Evolutionary conservation across 2,113 vertebrate species (phyloP).

Genomic region (Pardalotus punctatus): DNA sequence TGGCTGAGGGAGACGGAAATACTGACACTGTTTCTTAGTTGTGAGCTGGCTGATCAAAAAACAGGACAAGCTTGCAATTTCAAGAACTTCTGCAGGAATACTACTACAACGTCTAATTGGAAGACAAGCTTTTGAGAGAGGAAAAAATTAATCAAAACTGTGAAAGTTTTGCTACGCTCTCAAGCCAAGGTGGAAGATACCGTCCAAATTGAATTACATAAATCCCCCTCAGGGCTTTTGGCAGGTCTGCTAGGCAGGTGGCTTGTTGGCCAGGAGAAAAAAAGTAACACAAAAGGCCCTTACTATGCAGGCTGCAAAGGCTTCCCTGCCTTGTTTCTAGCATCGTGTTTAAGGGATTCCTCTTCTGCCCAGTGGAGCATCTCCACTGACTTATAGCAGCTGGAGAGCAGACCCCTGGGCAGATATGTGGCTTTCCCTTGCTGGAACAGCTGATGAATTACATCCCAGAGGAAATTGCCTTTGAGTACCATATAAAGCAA

Average conservation of each 20-base stretch:
- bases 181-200: neutral
- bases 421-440: neutral
- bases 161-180: neutral
- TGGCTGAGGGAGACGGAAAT: neutral
- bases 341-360: neutral
- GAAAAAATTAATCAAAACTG: neutral
- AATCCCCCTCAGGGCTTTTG: neutral
- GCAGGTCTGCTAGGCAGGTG: neutral
- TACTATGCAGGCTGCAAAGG: neutral
- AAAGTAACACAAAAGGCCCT: neutral
- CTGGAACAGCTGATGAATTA: slow-evolving; percentile 18
- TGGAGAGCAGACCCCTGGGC: neutral
- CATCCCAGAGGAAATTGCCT: neutral
- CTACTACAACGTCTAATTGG: neutral
- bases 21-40: neutral
- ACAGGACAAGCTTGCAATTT: neutral
- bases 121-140: neutral
- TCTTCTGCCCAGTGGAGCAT: neutral
- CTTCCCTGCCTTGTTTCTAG: neutral
- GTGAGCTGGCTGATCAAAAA: neutral
- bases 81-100: neutral
- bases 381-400: slow-evolving; percentile 19
- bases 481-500: neutral
- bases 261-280: neutral
- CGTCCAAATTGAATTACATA: neutral